A percentile compares a stretch with the other conserved stretches of the same genome.
These are phyloP conservation scores for Drosophila tristis DNA, from an alignment of 1,140 invertebrate species.

Conservation along the genomic window DNA sequence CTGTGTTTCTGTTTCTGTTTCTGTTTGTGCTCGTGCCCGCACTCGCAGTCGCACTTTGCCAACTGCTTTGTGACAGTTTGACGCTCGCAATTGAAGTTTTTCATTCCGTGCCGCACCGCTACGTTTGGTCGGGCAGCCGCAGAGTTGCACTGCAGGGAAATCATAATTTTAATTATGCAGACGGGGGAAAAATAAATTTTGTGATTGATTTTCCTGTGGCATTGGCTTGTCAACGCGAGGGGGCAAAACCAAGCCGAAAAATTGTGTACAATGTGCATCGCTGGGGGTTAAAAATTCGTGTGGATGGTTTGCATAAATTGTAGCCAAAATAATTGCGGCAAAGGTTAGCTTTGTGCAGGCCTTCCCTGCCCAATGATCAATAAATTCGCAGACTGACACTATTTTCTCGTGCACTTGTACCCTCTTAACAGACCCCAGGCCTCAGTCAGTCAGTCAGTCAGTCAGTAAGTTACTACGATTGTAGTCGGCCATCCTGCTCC, in stretches of 20 bases:
- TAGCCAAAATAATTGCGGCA: background rate
- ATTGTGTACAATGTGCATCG: background rate
- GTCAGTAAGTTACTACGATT: constrained; percentile 56
- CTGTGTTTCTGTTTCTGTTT: constrained; percentile 43
- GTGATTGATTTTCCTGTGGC: constrained; percentile 48
- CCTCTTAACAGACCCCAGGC: constrained; percentile 38
- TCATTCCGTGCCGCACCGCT: constrained; percentile 17
- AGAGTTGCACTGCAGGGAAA: constrained; percentile 31
- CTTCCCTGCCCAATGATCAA: background rate
- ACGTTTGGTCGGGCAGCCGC: constrained; percentile 25
- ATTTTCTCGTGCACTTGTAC: constrained; percentile 4
- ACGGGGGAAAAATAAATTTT: constrained; percentile 40
- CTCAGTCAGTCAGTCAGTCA: constrained; percentile 34
- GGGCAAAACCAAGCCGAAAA: constrained; percentile 5
- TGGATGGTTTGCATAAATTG: background rate
- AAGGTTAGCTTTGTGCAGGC: background rate
- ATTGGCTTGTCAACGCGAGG: constrained; percentile 4
- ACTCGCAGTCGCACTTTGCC: constrained; percentile 16
- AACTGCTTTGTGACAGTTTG: constrained; percentile 65
- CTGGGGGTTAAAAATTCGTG: background rate
- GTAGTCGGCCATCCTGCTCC: constrained; percentile 14
- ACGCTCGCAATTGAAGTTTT: constrained; percentile 57
- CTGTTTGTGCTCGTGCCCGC: constrained; percentile 16
- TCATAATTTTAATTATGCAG: constrained; percentile 65
- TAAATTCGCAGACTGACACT: background rate